Percentiles rank a stretch among this genome's conserved stretches.
These are phyloP conservation scores for Heterotis niloticus DNA, from an alignment of 2,113 vertebrate species.

Conservation along the genomic window DNA sequence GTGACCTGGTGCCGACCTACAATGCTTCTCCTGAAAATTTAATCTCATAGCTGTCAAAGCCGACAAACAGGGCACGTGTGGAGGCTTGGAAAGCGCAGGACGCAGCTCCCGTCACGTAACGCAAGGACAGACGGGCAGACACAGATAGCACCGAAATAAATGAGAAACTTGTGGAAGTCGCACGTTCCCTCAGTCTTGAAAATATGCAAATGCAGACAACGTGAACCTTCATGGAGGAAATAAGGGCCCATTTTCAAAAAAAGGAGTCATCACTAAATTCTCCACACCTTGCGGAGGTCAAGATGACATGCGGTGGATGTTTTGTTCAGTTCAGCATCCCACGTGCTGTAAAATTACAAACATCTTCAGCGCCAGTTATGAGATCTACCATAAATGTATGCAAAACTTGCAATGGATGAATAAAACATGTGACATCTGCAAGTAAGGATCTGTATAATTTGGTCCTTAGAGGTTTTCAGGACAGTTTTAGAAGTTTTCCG, in stretches of 20 bases:
- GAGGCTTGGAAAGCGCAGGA: background rate
- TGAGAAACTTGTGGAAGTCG: background rate
- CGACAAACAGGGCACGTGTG: background rate
- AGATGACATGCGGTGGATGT: background rate
- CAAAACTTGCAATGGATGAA: too few species aligned
- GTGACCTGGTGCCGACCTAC: slow-evolving; percentile 8
- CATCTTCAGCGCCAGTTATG: too few species aligned
- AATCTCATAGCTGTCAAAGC: slow-evolving; percentile 24
- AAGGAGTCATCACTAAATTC: background rate
- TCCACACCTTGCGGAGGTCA: background rate
- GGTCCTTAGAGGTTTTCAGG: too few species aligned
- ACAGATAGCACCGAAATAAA: background rate
- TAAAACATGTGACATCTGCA: too few species aligned
- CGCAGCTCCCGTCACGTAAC: background rate
- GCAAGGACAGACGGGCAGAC: background rate
- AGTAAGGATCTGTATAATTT: too few species aligned
- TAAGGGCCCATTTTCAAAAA: background rate
- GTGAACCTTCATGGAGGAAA: background rate
- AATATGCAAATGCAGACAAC: background rate
- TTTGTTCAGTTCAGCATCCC: background rate
- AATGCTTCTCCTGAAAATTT: slow-evolving; percentile 29
- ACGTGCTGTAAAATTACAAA: too few species aligned
- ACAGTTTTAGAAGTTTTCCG: too few species aligned
- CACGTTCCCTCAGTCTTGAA: background rate
- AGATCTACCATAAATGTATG: too few species aligned